These are phyloP conservation scores for Eupithecia subfuscata DNA, from an alignment of 2,888 invertebrate species.

Conservation along the genomic window DNA sequence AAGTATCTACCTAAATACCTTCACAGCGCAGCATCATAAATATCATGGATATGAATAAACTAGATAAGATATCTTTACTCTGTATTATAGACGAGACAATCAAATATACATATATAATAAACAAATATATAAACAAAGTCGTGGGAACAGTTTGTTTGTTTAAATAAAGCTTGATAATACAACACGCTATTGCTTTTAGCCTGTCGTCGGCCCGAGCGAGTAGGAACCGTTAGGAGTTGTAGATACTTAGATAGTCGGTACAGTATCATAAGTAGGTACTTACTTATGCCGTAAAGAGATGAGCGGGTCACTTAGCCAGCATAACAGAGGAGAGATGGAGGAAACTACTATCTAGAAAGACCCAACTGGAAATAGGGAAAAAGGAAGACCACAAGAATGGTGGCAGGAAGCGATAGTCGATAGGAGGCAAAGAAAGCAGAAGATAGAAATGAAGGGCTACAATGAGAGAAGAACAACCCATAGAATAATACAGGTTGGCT, in stretches of 20 bases:
- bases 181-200: conserved; percentile 11
- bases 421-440: background rate
- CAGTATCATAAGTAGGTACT: background rate
- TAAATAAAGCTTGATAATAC: background rate
- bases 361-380: background rate
- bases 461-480: background rate
- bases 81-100: background rate
- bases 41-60: background rate
- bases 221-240: conserved; percentile 3
- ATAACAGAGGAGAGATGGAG: background rate
- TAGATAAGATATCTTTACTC: background rate
- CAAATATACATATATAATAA: background rate
- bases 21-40: background rate
- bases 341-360: background rate
- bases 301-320: no score
- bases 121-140: conserved; percentile 7
- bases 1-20: background rate
- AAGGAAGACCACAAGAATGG: background rate
- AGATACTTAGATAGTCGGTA: background rate
- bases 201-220: conserved; percentile 2
- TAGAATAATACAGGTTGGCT: no score
- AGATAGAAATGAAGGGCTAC: background rate
- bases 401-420: background rate
- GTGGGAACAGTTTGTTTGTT: conserved; percentile 8
- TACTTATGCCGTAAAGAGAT: conserved; percentile 2